Conservation (phyloP, 2,113 vertebrate species). For the Gallinago jamesoni region DNA sequence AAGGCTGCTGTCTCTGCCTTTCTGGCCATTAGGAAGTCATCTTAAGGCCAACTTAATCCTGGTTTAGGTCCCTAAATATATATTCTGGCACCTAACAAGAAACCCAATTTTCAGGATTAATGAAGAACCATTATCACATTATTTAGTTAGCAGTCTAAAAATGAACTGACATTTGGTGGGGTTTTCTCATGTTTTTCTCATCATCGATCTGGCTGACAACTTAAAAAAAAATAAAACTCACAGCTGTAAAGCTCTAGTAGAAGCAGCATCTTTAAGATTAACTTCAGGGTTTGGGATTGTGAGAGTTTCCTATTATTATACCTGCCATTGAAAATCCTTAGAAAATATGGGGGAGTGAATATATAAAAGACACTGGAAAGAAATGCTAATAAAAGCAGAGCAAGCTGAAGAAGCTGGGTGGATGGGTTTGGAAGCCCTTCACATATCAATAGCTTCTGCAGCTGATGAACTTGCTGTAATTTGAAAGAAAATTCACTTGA, state of each 20-base stretch:
- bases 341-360: background rate
- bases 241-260: background rate
- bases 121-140: background rate
- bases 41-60: background rate
- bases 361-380: background rate
- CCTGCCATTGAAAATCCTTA: constrained; percentile 6
- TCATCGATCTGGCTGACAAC: background rate
- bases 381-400: constrained; percentile 25
- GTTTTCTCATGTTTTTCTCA: background rate
- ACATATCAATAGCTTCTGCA: background rate
- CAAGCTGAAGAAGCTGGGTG: background rate
- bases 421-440: constrained; percentile 13
- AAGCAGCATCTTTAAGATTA: constrained; percentile 6
- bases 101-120: background rate
- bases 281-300: background rate
- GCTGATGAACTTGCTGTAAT: constrained; percentile 11
- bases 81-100: background rate
- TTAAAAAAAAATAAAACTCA: too few relatives aligned
- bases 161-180: background rate
- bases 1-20: background rate
- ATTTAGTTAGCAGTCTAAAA: background rate
- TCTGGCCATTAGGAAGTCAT: background rate
- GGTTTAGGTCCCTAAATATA: background rate
- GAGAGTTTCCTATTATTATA: constrained; percentile 22
- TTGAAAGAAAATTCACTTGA: background rate